A percentile compares a stretch with the other conserved stretches of the same genome.
Conservation (phyloP, 2,888 invertebrate species). For the Teleogryllus oceanicus region DNA sequence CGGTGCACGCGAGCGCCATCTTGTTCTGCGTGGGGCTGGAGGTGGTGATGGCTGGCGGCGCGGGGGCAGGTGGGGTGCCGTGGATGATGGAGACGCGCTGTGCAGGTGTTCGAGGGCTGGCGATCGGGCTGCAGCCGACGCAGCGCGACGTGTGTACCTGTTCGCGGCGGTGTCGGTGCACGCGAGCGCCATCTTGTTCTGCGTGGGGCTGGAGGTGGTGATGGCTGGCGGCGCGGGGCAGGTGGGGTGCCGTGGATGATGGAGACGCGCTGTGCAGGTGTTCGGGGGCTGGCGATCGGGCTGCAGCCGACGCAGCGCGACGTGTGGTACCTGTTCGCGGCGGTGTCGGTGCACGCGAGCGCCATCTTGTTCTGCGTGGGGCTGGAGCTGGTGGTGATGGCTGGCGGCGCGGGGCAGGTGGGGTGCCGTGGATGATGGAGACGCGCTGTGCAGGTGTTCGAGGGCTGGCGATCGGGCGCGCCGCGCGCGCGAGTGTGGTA, state of each 20-base stretch:
- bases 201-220: constrained; percentile 54
- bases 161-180: constrained; percentile 54
- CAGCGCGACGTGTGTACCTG: constrained; percentile 51
- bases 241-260: constrained; percentile 49
- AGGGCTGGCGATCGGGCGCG: constrained; percentile 55
- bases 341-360: no score
- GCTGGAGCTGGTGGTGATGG: constrained; percentile 51
- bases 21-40: no score
- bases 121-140: constrained; percentile 52
- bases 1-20: no score
- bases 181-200: constrained; percentile 54
- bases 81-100: no score
- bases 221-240: constrained; percentile 48
- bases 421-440: no score
- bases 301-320: constrained; percentile 49
- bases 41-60: neutral
- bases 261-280: neutral
- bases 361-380: no score
- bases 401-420: constrained; percentile 52
- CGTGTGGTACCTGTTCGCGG: neutral
- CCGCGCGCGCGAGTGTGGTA: constrained; percentile 39
- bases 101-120: constrained; percentile 50
- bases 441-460: constrained; percentile 44
- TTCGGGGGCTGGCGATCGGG: constrained; percentile 57
- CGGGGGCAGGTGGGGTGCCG: no score